Base-by-base conservation (phyloP, 2,113 vertebrate genomes). In the Siniperca knerii region DNA sequence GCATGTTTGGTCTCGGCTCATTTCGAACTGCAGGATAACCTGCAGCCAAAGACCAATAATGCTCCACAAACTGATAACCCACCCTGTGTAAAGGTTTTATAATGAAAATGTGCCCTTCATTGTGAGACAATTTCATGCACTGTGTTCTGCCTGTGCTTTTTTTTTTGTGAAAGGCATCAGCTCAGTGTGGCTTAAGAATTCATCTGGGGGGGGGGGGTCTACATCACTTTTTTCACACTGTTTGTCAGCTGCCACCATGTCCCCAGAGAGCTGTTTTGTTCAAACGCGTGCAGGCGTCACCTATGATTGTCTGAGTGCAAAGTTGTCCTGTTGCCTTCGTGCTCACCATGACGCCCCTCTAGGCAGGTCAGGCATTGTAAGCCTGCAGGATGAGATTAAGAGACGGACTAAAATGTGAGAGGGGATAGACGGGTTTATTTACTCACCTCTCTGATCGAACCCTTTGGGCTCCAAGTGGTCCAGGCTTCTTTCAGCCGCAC, bases 381-480 rank as follows among this genome's bases (percentile, higher is more conserved):
- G 37, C 37, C 65, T n/a, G 35, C 54, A 60, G 67, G 72, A 52
- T 25, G 37, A 35, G 35, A 50, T 57, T 33, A 35, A 64, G 46
- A 70, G 29, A 15, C 15, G 18, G 40, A 48, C 9, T 29, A 13
- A 69, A 64, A 57, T 57, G 54, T 69, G 25, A 66, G 72, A 37
- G 23, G 60, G 10, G 48, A 12, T 46, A 20, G 42, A 76, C 1
- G 42, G 21, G 6, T 74, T 70, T 54, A 69, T 81, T 74, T 46
- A 44, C 77, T 82, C 77, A 58, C 29, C 74, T 87, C 75, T 81
- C 23, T 68, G 73, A 90, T 48, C 81, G 42, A 84, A 73, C 62
- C 66, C 75, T 64, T 50, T 37, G 46, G 86, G 73, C 66, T 52
- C 10, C 12, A 8, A 66, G 40, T 8, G 52, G 23, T 73, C 58